Conservation (phyloP, 2,888 invertebrate genomes). For the Beris chalybata region DNA sequence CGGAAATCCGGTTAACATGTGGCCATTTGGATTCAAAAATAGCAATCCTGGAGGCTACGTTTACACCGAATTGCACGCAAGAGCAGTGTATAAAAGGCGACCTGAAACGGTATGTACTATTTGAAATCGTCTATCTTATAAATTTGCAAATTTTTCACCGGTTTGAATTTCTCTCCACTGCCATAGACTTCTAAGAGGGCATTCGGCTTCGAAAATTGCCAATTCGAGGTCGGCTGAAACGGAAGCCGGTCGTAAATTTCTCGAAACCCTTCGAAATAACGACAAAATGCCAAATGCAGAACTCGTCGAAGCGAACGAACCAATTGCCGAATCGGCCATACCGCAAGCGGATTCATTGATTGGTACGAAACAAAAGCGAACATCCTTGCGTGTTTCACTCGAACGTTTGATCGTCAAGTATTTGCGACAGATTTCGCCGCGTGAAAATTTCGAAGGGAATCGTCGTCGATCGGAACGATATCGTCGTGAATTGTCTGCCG, state of each 20-base stretch:
- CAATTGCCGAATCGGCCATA: not conserved
- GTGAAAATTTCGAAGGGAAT: constrained; percentile 39
- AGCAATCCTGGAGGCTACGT: constrained; percentile 66
- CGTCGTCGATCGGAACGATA: constrained; percentile 29
- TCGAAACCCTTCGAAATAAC: constrained; percentile 43
- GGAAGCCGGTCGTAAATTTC: constrained; percentile 44
- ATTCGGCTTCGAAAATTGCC: constrained; percentile 18
- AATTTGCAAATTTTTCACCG: constrained; percentile 18
- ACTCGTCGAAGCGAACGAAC: constrained; percentile 12
- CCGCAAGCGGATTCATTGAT: constrained; percentile 35
- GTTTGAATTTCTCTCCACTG: constrained; percentile 15
- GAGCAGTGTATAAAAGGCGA: constrained; percentile 42
- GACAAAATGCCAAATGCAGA: constrained; percentile 21
- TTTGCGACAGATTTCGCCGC: constrained; percentile 43
- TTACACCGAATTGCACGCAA: constrained; percentile 53
- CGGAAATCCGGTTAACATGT: constrained; percentile 65
- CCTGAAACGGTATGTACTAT: constrained; percentile 41
- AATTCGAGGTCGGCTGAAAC: constrained; percentile 40
- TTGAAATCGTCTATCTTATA: not conserved
- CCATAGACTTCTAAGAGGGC: constrained; percentile 33
- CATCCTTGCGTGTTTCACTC: constrained; percentile 42
- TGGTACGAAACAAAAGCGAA: constrained; percentile 37
- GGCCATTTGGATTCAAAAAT: constrained; percentile 65
- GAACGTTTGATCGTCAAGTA: constrained; percentile 44
- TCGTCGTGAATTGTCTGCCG: constrained; percentile 1